These are phyloP conservation scores for Molanna angustata DNA, from an alignment of 2,888 invertebrate species.

Conservation along the genomic window DNA sequence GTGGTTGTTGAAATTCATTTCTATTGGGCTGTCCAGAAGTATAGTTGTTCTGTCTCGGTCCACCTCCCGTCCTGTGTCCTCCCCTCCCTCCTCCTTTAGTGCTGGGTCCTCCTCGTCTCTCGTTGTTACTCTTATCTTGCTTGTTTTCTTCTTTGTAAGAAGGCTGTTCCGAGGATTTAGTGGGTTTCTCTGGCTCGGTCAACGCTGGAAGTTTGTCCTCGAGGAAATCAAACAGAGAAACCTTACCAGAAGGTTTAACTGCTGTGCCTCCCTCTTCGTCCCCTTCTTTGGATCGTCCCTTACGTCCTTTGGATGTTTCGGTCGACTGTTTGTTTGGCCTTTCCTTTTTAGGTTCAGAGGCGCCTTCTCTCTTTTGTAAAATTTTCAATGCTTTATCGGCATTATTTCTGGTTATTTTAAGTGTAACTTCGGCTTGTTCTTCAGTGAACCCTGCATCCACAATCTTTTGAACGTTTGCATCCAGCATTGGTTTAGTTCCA, in stretches of 20 bases:
- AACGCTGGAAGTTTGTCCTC: constrained; percentile 72
- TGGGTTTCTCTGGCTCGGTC: constrained; percentile 46
- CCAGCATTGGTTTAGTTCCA: constrained; percentile 64
- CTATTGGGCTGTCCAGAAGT: constrained; percentile 19
- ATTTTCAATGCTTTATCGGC: constrained; percentile 68
- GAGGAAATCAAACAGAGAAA: constrained; percentile 78
- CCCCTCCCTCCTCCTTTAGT: constrained; percentile 34
- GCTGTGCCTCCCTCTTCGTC: constrained; percentile 54
- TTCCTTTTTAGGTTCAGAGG: constrained; percentile 48
- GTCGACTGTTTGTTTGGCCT: constrained; percentile 45
- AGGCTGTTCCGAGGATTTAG: constrained; percentile 31
- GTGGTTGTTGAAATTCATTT: constrained; percentile 40
- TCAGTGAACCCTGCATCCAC: constrained; percentile 76
- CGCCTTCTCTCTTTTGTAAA: constrained; percentile 58
- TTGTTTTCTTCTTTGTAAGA: constrained; percentile 32
- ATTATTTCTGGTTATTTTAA: constrained; percentile 69
- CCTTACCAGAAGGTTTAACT: constrained; percentile 74
- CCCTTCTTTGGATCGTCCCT: constrained; percentile 49
- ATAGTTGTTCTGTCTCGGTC: constrained; percentile 31
- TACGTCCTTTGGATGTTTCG: constrained; percentile 46
- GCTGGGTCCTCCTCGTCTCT: constrained; percentile 38
- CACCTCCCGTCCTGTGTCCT: constrained; percentile 17
- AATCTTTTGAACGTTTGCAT: constrained; percentile 74
- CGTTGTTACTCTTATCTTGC: constrained; percentile 33
- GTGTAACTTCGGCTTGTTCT: constrained; percentile 72